phyloP scores from a whole-genome alignment of 2,113 vertebrate genomes.

The Pteronura brasiliensis region DNA sequence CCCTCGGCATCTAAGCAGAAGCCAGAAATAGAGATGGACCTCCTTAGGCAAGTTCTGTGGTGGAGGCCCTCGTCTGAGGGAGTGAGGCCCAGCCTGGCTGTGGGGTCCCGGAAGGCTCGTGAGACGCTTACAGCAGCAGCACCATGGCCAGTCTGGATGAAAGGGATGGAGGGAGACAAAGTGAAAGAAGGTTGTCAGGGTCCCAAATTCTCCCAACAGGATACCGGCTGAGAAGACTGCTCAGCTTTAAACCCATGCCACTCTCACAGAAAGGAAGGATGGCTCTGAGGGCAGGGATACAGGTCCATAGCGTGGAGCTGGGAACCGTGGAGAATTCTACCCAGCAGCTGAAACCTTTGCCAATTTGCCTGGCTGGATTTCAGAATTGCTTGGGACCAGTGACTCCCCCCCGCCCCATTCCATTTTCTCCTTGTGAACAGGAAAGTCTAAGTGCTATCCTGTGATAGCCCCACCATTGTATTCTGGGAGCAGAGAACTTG shows the following conservation, averaged over 20 bases:
- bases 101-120: neutral
- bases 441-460: neutral
- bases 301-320: neutral
- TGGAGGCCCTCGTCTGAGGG: neutral
- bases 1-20: conserved; percentile 12
- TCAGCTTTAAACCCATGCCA: neutral
- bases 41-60: neutral
- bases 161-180: neutral
- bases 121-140: neutral
- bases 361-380: neutral
- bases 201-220: neutral
- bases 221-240: neutral
- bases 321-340: neutral
- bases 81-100: neutral
- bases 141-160: neutral
- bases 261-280: neutral
- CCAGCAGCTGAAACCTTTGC: neutral
- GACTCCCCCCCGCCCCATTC: neutral
- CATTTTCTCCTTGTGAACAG: neutral
- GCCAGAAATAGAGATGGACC: conserved; percentile 2
- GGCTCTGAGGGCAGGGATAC: neutral
- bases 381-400: neutral
- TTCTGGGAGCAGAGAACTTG: neutral
- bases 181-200: neutral
- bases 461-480: neutral